Conservation (phyloP, 2,797 vertebrate genomes). For the Mormyrops boulengeri region DNA sequence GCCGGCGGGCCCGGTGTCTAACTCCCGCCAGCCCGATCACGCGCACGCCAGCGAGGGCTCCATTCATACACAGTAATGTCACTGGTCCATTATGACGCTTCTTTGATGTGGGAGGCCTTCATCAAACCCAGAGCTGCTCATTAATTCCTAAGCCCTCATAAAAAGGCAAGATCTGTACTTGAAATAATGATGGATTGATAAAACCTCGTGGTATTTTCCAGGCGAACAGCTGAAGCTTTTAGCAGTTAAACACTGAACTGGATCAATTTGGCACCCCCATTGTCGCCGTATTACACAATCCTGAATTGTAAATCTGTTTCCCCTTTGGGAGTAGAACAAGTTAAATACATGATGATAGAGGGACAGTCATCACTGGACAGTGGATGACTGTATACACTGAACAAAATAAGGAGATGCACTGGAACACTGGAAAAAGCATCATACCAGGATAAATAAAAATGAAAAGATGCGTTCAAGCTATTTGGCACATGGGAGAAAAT, state of each 20-base stretch:
- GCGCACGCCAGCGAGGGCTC: not conserved
- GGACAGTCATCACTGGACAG: not conserved
- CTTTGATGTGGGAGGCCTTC: not conserved
- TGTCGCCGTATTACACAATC: not conserved
- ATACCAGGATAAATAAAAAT: not conserved
- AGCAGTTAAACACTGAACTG: conserved; percentile 2
- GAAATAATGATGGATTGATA: conserved; percentile 36
- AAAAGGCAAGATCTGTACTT: not conserved
- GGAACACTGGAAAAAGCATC: not conserved
- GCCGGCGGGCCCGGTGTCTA: not conserved
- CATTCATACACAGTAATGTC: not conserved
- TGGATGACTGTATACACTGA: not conserved
- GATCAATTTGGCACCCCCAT: not conserved
- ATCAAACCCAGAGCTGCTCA: not conserved
- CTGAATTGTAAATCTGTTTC: not conserved
- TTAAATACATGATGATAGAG: not conserved
- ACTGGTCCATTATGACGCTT: not conserved
- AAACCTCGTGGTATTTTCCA: conserved; percentile 19
- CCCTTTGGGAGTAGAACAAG: not conserved
- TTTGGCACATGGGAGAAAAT: not conserved
- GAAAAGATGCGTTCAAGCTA: not conserved
- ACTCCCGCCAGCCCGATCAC: not conserved
- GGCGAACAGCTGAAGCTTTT: conserved; percentile 22
- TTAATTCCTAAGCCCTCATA: not conserved
- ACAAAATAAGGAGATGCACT: not conserved